Evolutionary conservation across 2,888 invertebrate species (phyloP).

Genomic region (Hyposoter dolosus): DNA sequence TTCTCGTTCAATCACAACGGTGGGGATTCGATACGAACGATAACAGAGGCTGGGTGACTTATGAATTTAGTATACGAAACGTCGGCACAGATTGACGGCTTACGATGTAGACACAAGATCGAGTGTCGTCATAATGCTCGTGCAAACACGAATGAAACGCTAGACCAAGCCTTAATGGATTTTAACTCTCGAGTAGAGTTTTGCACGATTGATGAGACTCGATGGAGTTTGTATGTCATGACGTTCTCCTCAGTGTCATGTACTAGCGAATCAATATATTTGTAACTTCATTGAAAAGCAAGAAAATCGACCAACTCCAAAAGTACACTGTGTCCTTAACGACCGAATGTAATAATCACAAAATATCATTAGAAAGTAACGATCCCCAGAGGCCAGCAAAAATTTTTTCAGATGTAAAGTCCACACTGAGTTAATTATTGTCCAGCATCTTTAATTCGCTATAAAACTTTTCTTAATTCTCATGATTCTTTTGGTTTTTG

Average conservation of each 20-base stretch:
- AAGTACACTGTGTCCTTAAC: not conserved
- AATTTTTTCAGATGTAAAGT: not conserved
- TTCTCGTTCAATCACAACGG: slow-evolving; percentile 25
- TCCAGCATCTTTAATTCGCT: no score
- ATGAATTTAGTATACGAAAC: slow-evolving; percentile 52
- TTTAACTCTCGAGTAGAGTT: slow-evolving; percentile 74
- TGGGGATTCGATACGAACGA: slow-evolving; percentile 8
- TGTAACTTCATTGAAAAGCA: not conserved
- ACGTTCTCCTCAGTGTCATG: not conserved
- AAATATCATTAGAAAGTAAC: not conserved
- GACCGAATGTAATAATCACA: not conserved
- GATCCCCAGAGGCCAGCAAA: not conserved
- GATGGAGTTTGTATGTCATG: slow-evolving; percentile 6
- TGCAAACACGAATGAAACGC: slow-evolving; percentile 83
- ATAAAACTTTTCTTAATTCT: no score
- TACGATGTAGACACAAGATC: slow-evolving; percentile 78
- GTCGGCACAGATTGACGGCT: slow-evolving; percentile 68
- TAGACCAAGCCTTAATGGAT: slow-evolving; percentile 83
- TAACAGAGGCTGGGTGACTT: slow-evolving; percentile 1
- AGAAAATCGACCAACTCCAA: not conserved
- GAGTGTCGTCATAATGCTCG: slow-evolving; percentile 82
- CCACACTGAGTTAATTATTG: no score
- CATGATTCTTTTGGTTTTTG: no score
- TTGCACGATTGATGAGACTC: slow-evolving; percentile 66
- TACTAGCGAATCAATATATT: not conserved